Evolutionary conservation across 2,797 vertebrate species (phyloP).

Genomic region (Neosilurus hyrtlii): DNA sequence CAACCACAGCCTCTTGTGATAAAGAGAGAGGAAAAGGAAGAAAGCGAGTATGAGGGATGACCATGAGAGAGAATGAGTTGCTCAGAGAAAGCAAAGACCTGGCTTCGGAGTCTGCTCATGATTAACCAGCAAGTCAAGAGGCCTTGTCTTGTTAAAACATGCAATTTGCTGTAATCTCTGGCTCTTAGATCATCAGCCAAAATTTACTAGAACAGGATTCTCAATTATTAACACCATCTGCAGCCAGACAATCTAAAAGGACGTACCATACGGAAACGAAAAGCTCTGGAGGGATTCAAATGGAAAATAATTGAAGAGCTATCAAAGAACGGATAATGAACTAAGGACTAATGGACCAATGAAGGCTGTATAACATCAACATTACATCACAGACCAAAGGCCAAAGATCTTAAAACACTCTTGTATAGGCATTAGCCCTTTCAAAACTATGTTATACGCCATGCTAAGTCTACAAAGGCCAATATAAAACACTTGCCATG

Average conservation of each 20-base stretch:
- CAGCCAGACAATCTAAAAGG: slow-evolving; percentile 32
- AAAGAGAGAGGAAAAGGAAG: background rate
- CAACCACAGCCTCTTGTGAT: slow-evolving; percentile 30
- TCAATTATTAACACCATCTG: slow-evolving; percentile 45
- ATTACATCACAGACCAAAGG: background rate
- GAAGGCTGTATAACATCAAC: background rate
- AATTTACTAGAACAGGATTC: slow-evolving; percentile 33
- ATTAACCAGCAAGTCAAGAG: background rate
- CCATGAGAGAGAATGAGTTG: slow-evolving; percentile 55
- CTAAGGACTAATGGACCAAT: slow-evolving; percentile 20
- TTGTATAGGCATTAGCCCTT: background rate
- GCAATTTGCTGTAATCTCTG: slow-evolving; percentile 2
- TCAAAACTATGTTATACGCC: background rate
- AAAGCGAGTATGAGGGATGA: background rate
- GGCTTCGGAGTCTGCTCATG: background rate
- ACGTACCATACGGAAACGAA: slow-evolving; percentile 20
- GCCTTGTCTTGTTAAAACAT: slow-evolving; percentile 14
- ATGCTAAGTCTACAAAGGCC: slow-evolving; percentile 41
- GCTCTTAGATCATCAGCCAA: slow-evolving; percentile 25
- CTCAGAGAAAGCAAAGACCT: slow-evolving; percentile 22
- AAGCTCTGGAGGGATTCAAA: slow-evolving; percentile 31
- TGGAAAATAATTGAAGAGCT: slow-evolving; percentile 30
- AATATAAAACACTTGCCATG: slow-evolving; percentile 63
- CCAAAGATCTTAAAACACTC: background rate
- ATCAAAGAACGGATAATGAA: slow-evolving; percentile 8